Evolutionary conservation across 2,888 invertebrate species (phyloP), one percentile per base, ranked within the genome.

Genomic region (Thecophora atra): DNA sequence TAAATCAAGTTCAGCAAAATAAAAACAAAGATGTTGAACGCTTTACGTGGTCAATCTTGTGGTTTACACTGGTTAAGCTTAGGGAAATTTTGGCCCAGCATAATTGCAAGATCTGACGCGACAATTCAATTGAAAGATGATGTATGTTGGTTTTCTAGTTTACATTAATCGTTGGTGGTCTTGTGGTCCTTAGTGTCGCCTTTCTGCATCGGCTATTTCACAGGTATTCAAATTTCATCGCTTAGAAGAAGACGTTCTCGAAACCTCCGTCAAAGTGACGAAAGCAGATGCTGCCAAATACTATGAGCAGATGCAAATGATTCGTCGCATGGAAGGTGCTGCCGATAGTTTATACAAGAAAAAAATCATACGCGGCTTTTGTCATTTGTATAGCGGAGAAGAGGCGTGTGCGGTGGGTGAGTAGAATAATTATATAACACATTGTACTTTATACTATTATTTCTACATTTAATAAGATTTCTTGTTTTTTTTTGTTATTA

Each of bases 281-380:
- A 88, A 91, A 66, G 93, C 94, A 75, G 96, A 99, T 85, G 97
- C 96, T 0, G 82, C 95, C 26, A 86, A 90, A 70, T 90, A 91
- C 75, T 95, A 94, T 80, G 90, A 90, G 75, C 89, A 94, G 81
- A 90, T 98, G 90, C 91, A 93, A 79, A 89, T 90, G 0, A 91
- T 99, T 76, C 90, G 99, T 17, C 89, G 97, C 69, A 91, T 99
- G 88, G 99, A 99, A 88, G 94, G 95, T 0, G 92, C 96, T 0
- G 92, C 97, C 3, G 95, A 95, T 24, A 96, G 95, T 87, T 88
- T 99, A 74, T 99, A 99, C 86, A 98, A 97, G 85, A 97, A 98
- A 83, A 98, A 98, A 88, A 90, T 92, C 74, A 92, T 99, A 77
- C 89, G 98, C 79, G 99, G 98, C 5, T 99, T 99, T 87, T 99